These are phyloP conservation scores for Seriola dumerili DNA, from an alignment of 2,113 vertebrate species.

Conservation along the genomic window DNA sequence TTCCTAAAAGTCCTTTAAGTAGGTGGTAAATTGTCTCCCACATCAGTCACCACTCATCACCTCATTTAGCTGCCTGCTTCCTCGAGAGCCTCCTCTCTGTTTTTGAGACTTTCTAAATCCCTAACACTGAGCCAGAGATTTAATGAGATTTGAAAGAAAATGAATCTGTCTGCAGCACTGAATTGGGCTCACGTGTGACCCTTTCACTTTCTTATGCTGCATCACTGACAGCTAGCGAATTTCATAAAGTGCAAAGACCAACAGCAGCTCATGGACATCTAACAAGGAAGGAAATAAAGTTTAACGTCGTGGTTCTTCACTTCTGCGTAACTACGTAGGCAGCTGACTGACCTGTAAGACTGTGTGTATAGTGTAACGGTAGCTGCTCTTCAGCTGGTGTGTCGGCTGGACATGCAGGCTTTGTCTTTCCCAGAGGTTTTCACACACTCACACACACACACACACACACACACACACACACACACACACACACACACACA, in stretches of 20 bases:
- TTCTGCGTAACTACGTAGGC: background rate
- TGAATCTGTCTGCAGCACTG: background rate
- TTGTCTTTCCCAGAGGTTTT: conserved; percentile 66
- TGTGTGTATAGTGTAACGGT: conserved; percentile 43
- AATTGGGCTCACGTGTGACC: background rate
- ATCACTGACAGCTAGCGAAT: conserved; percentile 31
- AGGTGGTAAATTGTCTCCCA: conserved; percentile 29
- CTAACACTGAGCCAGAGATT: conserved; percentile 11
- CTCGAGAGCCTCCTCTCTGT: background rate
- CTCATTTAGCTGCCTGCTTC: conserved; percentile 35
- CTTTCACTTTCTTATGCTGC: conserved; percentile 17
- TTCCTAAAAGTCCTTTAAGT: conserved; percentile 13
- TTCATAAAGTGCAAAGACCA: conserved; percentile 36
- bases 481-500: conserved; percentile 38
- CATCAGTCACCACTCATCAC: conserved; percentile 26
- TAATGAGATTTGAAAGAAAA: conserved; percentile 30
- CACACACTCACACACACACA: conserved; percentile 39
- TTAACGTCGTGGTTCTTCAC: background rate
- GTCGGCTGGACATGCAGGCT: conserved; percentile 66
- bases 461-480: conserved; percentile 49
- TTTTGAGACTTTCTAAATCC: conserved; percentile 40
- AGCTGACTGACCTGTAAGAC: conserved; percentile 65
- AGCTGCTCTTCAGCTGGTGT: conserved; percentile 70
- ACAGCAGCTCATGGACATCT: conserved; percentile 17
- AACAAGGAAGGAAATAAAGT: conserved; percentile 1